phyloP scores from a whole-genome alignment of 2,113 vertebrate species.

The Pungitius pungitius region DNA sequence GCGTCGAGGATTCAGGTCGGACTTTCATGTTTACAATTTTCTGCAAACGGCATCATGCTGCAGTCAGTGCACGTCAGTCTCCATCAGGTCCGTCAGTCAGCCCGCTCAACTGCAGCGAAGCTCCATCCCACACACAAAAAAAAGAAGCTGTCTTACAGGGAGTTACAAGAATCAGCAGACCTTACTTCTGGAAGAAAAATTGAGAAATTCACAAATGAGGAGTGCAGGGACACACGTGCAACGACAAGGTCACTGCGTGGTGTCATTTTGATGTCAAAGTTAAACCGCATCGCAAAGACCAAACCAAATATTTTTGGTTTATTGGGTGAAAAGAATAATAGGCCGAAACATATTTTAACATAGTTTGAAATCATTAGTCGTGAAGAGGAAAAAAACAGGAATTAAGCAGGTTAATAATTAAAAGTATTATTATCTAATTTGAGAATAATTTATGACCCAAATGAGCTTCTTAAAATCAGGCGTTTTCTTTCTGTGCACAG shows the following conservation, averaged over 20 bases:
- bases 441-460: not conserved
- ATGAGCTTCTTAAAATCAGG: not conserved
- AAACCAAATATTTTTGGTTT: not conserved
- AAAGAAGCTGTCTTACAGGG: not conserved
- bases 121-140: too few relatives aligned
- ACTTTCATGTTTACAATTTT: not conserved
- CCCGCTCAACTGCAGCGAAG: not conserved
- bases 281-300: not conserved
- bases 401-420: not conserved
- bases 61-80: not conserved
- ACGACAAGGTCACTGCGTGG: not conserved
- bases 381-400: not conserved
- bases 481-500: not conserved
- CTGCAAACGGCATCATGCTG: slow-evolving; percentile 25
- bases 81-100: not conserved
- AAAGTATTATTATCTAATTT: not conserved
- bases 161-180: not conserved
- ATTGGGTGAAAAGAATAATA: not conserved
- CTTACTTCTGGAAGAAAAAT: not conserved
- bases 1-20: slow-evolving; percentile 53
- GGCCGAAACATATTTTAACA: not conserved
- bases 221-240: not conserved
- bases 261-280: not conserved
- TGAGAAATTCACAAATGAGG: not conserved
- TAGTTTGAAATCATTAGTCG: not conserved